Evolutionary conservation across 2,888 invertebrate genomes (phyloP), one percentile per base, ranked within the genome.

Genomic region (Anoplius nigerrimus): DNA sequence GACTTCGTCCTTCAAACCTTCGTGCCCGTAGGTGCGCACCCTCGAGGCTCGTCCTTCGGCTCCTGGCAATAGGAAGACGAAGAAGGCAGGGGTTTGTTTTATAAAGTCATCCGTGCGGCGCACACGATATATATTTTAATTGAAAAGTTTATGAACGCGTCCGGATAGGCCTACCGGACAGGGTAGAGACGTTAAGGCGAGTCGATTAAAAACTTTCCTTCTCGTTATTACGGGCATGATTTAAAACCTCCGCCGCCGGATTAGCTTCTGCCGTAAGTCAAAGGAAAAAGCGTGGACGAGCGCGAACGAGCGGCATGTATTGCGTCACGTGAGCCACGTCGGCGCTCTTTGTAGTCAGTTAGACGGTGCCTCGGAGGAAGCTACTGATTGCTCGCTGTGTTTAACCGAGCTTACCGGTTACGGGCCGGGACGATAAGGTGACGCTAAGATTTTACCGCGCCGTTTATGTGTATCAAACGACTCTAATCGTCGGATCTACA

Each of bases 311-410:
- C 54, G 53, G 59, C 55, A 46, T 61, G 66, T 56, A 57, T 69
- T 66, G 53, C 57, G 61, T 56, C 46, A 55, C 45, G 55, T 42
- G 59, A 62, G 62, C 22, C 56, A 24, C 46, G 58, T 62, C 70
- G 70, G 70, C 63, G 45, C 53, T 67, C 70, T 71, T 71, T 71
- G 70, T 69, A 63, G 69, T 62, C 63, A 55, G 57, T 63, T 63
- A 52, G 45, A 54, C 62, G 62, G 62, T 59, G 62, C 63, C 69
- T 56, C 63, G 55, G 20, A 56, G 53, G 69, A 58, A 55, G 63
- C 70, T 56, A 21, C 68, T 63, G 69, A 68, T 71, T 71, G 56
- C 63, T 45, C 34, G 21, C 56, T 46, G 60, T 52, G 70, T 63
- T 70, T 68, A 61, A 70, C 57, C 59, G 54, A 68, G 62, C 48